Evolutionary conservation across 2,888 invertebrate genomes (phyloP).

Genomic region (Lamellibrachia columna): DNA sequence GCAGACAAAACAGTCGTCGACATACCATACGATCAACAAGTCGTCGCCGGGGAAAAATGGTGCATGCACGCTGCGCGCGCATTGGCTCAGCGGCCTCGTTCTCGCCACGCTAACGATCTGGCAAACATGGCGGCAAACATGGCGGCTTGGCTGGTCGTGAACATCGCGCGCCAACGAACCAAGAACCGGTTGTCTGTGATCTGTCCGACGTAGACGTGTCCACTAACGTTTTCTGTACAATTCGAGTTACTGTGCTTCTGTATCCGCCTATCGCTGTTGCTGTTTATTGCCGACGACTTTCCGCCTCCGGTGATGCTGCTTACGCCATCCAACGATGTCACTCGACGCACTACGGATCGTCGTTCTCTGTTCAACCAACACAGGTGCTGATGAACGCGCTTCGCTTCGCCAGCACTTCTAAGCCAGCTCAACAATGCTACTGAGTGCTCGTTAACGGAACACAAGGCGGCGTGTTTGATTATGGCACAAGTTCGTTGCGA

Average conservation of each 20-base stretch:
- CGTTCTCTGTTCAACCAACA: not conserved
- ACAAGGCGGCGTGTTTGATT: not conserved
- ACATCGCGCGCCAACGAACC: not conserved
- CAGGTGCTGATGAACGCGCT: not conserved
- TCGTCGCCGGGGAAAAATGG: not conserved
- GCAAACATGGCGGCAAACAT: conserved; percentile 16
- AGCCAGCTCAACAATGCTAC: not conserved
- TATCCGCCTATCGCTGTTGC: not conserved
- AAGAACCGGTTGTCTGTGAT: not conserved
- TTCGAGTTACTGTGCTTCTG: not conserved
- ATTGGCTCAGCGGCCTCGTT: not conserved
- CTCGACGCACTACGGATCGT: not conserved
- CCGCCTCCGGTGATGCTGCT: not conserved
- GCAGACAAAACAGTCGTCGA: not conserved
- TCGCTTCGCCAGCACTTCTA: not conserved
- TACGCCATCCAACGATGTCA: not conserved
- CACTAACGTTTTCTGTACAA: not conserved
- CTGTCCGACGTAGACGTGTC: not conserved
- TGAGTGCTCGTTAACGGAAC: not conserved
- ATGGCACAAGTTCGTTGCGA: not conserved
- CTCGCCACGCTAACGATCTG: not conserved
- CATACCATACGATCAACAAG: not conserved
- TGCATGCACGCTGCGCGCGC: not conserved
- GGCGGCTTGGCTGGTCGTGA: not conserved
- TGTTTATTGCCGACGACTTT: not conserved